Conservation (phyloP, 2,888 invertebrate genomes). For the Agonopterix heracliana region DNA sequence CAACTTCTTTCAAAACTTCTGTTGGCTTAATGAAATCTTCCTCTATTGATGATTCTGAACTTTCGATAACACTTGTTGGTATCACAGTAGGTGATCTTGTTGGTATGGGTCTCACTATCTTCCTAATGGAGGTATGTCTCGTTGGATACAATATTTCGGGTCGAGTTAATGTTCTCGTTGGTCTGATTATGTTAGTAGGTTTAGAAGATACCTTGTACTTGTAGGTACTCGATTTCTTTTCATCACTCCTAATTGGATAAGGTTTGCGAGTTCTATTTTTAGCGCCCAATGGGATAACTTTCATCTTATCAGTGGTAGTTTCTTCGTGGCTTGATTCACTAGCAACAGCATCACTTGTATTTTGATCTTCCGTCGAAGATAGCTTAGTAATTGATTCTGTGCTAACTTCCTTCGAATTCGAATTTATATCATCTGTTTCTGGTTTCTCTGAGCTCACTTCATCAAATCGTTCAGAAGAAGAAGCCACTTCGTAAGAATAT, state of each 20-base stretch:
- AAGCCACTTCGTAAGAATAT: constrained; percentile 43
- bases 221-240: constrained; percentile 41
- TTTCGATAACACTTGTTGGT: constrained; percentile 48
- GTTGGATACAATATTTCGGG: constrained; percentile 57
- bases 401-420: constrained; percentile 26
- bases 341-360: constrained; percentile 23
- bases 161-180: constrained; percentile 46
- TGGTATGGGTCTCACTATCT: constrained; percentile 44
- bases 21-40: constrained; percentile 58
- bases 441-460: constrained; percentile 34
- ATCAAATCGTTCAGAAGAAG: constrained; percentile 40
- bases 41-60: constrained; percentile 56
- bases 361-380: constrained; percentile 25
- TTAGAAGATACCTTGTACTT: constrained; percentile 46
- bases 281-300: constrained; percentile 38
- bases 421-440: constrained; percentile 23
- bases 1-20: constrained; percentile 43
- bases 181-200: constrained; percentile 41
- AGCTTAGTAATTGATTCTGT: constrained; percentile 29
- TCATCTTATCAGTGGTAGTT: constrained; percentile 41
- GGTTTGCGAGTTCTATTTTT: constrained; percentile 61
- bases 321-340: constrained; percentile 47
- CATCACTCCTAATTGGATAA: constrained; percentile 48
- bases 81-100: constrained; percentile 30
- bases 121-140: constrained; percentile 43